These are phyloP conservation scores for Lampris incognitus DNA, from an alignment of 2,113 vertebrate genomes.

Conservation along the genomic window DNA sequence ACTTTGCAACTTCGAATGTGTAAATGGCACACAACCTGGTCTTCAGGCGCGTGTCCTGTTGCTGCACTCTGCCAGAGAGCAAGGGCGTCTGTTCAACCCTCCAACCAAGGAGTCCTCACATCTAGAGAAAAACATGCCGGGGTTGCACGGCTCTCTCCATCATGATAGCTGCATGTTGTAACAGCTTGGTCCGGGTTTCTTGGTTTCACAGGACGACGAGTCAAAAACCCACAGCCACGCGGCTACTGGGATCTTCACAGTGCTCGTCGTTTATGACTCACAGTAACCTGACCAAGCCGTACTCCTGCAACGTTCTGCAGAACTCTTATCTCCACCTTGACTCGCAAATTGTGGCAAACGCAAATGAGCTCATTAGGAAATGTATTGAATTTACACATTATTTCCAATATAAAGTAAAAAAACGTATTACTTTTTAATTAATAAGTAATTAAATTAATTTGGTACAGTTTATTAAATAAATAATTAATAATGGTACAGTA, in stretches of 20 bases:
- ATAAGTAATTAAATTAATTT: too few relatives aligned
- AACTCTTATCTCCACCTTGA: constrained; percentile 84
- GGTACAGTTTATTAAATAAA: too few relatives aligned
- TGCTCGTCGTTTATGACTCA: too few relatives aligned
- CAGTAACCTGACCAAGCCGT: too few relatives aligned
- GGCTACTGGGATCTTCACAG: neutral
- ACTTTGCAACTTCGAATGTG: neutral
- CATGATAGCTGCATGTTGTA: neutral
- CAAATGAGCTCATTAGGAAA: constrained; percentile 90
- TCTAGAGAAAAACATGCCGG: constrained; percentile 7
- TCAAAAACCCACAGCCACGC: constrained; percentile 8
- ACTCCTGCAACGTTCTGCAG: constrained; percentile 69
- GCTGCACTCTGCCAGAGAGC: neutral
- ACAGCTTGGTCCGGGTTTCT: constrained; percentile 3
- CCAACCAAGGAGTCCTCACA: constrained; percentile 37
- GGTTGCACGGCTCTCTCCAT: neutral
- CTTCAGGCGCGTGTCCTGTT: neutral
- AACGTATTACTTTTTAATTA: too few relatives aligned
- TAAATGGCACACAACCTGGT: neutral
- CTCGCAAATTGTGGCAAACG: constrained; percentile 31
- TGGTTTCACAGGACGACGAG: too few relatives aligned
- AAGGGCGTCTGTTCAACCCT: neutral
- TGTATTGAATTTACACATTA: constrained; percentile 89
- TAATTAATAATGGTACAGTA: too few relatives aligned
- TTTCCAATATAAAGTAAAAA: constrained; percentile 80